phyloP scores from a whole-genome alignment of 2,113 vertebrate species.

The Myotis brandtii region DNA sequence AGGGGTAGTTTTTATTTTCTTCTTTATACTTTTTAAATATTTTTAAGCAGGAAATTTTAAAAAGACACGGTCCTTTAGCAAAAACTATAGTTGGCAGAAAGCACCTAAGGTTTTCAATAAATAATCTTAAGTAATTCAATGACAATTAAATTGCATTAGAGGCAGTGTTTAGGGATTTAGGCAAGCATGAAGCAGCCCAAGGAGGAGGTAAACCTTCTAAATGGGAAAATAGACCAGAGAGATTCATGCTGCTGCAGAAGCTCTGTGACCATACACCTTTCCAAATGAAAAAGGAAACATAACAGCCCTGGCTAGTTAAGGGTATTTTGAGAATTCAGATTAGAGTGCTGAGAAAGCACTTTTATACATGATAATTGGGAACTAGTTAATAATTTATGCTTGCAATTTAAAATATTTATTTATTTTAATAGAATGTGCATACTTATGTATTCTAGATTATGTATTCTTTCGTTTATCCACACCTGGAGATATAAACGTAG shows the following conservation, averaged over 20 bases:
- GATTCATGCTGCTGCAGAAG: neutral
- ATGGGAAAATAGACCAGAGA: neutral
- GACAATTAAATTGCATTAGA: conserved; percentile 2
- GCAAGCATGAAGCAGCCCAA: neutral
- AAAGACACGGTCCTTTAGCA: neutral
- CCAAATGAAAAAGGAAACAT: neutral
- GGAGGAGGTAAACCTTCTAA: neutral
- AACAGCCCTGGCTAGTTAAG: neutral
- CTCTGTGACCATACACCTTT: neutral
- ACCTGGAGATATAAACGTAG: neutral
- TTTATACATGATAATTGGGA: neutral
- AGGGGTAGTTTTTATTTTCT: neutral
- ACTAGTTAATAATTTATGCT: conserved; percentile 40
- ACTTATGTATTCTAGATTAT: neutral
- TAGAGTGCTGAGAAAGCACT: conserved; percentile 3
- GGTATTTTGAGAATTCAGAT: conserved; percentile 53
- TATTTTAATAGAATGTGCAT: neutral
- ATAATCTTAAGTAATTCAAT: neutral
- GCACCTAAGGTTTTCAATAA: neutral
- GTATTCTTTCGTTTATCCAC: neutral
- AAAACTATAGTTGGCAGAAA: neutral
- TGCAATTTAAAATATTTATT: conserved; percentile 29
- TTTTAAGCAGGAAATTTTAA: conserved; percentile 20
- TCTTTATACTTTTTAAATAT: conserved; percentile 24
- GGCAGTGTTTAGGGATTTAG: neutral